A percentile compares a stretch with the other conserved stretches of the same genome.
phyloP scores from a whole-genome alignment of 1,140 invertebrate species.

The Drosophila ambigua region DNA sequence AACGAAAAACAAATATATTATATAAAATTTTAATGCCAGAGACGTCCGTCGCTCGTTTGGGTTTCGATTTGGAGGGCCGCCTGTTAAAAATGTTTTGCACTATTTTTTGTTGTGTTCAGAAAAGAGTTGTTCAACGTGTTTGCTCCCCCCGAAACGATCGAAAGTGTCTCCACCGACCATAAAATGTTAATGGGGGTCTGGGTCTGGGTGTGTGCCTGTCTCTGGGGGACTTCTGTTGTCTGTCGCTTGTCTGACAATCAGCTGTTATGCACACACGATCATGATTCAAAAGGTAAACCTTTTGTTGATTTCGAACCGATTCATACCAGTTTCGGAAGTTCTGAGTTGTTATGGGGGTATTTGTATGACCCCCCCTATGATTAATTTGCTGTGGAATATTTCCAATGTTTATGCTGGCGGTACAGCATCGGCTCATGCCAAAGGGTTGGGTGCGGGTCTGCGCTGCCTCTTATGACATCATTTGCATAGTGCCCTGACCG shows the following conservation, averaged over 20 bases:
- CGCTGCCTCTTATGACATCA: conserved; percentile 52
- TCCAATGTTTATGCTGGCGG: conserved; percentile 62
- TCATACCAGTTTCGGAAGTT: conserved; percentile 11
- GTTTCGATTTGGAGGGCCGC: conserved; percentile 50
- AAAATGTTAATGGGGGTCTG: conserved; percentile 43
- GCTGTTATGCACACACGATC: conserved; percentile 19
- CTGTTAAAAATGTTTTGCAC: conserved; percentile 35
- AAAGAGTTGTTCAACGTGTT: conserved; percentile 42
- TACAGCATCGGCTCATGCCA: conserved; percentile 28
- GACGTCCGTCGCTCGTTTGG: conserved; percentile 41
- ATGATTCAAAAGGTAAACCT: conserved; percentile 22
- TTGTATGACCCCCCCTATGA: conserved; percentile 17
- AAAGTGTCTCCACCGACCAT: conserved; percentile 30
- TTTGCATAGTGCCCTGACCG: conserved; percentile 50
- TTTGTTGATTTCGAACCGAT: conserved; percentile 28
- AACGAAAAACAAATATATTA: conserved; percentile 36
- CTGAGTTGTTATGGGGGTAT: too few species aligned
- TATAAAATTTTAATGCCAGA: conserved; percentile 44
- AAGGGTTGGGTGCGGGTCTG: too few species aligned
- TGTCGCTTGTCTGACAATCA: conserved; percentile 24
- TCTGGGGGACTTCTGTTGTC: conserved; percentile 1
- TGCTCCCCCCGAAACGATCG: conserved; percentile 23
- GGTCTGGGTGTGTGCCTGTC: conserved; percentile 8
- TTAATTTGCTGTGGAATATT: conserved; percentile 78
- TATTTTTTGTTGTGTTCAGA: conserved; percentile 22